Evolutionary conservation across 2,888 invertebrate species (phyloP).

Genomic region (Hydraecia micacea): DNA sequence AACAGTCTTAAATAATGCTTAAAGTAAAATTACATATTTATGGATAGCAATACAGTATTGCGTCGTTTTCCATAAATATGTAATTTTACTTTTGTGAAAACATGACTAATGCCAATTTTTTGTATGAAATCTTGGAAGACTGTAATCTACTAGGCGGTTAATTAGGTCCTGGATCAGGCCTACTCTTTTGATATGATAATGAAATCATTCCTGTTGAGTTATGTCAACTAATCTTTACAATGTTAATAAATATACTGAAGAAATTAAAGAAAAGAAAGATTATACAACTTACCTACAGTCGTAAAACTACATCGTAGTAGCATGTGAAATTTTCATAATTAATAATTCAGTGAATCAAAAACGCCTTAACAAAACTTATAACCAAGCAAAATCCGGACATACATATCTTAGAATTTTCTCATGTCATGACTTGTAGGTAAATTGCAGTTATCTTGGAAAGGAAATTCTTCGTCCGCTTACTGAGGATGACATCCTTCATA

Average conservation of each 20-base stretch:
- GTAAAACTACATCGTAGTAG: not conserved
- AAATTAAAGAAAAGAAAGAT: not conserved
- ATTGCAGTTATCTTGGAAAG: conserved; percentile 36
- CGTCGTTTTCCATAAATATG: not conserved
- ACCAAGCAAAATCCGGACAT: not conserved
- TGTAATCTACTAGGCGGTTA: not conserved
- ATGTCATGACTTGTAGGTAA: conserved; percentile 14
- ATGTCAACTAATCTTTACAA: not conserved
- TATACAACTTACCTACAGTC: too few relatives aligned
- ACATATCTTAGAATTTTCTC: conserved; percentile 11
- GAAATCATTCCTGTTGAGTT: not conserved
- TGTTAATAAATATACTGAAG: not conserved
- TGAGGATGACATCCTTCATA: conserved; percentile 23
- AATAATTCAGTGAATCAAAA: not conserved
- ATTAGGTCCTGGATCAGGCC: not conserved
- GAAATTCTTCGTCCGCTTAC: conserved; percentile 26
- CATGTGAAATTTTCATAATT: not conserved
- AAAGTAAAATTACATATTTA: not conserved
- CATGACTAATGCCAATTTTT: too few relatives aligned
- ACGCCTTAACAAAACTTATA: not conserved
- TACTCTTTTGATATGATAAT: not conserved
- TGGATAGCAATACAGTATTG: not conserved
- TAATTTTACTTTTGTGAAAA: not conserved
- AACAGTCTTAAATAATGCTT: not conserved
- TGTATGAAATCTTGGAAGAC: not conserved